These are phyloP conservation scores for Gila robusta DNA, from an alignment of 2,797 vertebrate genomes.

Conservation along the genomic window DNA sequence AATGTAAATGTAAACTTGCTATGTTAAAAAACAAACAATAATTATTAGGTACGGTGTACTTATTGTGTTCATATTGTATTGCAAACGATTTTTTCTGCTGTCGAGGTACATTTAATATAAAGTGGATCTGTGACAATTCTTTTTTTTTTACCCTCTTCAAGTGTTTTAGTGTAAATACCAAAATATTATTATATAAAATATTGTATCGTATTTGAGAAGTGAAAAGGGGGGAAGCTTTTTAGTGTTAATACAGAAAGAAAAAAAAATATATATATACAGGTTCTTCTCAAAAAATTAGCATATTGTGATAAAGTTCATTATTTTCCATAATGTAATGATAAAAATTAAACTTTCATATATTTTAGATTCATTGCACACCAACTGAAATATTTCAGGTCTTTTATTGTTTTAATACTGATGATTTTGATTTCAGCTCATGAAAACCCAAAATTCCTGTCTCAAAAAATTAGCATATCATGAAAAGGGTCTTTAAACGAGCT, in stretches of 20 bases:
- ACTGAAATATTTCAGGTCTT: no score
- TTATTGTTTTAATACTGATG: no score
- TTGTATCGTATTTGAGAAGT: not conserved
- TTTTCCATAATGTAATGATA: not conserved
- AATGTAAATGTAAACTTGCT: no score
- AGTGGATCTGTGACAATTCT: not conserved
- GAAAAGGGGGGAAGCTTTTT: not conserved
- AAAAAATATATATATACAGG: no score
- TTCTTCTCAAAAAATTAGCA: no score
- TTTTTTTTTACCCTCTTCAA: not conserved
- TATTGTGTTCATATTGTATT: not conserved
- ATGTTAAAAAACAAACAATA: not conserved
- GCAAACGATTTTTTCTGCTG: not conserved
- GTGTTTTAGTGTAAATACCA: not conserved
- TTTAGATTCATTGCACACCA: no score
- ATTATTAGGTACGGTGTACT: not conserved
- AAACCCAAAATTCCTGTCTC: no score
- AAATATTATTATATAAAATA: not conserved
- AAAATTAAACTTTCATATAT: no score
- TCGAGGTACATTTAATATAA: not conserved
- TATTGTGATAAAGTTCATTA: no score
- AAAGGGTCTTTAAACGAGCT: no score
- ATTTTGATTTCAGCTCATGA: no score
- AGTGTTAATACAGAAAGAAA: not conserved
- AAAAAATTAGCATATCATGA: no score